Base-by-base conservation (phyloP, 2,888 invertebrate species). In the Hyppa rectilinea region DNA sequence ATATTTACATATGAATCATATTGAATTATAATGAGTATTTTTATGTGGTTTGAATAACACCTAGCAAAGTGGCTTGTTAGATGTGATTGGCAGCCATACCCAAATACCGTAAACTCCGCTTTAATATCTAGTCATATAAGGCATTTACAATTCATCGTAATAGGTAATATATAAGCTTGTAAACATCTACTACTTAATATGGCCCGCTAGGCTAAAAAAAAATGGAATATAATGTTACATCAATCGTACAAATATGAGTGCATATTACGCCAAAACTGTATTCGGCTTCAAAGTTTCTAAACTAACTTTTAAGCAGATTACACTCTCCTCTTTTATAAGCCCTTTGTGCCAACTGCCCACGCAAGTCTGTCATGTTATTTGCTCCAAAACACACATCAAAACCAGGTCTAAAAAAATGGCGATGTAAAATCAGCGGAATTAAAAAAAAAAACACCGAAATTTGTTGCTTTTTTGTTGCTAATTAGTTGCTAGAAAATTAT, bases 1-100 rank as follows among this genome's bases (percentile, higher is more conserved):
- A 63, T 67, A 63, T 72, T 75, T 79, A 56, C 56, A 56, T 40
- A 52, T 84, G 73, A 79, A 65, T 78, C 56, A 70, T 73, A 53
- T 60, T 67, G 2, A 67, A 61, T 38, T 59, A 43, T 50, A 29
- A 12, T 23, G 29, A 26, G 12, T 50, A 40, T 31, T n/a, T 36
- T 20, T 29, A 9, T 26, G 7, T 34, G 40, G 52, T 45, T 61
- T 72, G 43, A 49, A 65, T 50, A 56, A 64, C 20, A 75, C 29
- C 12, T 6, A 36, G 3, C 4, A n/a, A 20, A 26, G 14, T 31
- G 31, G 5, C 20, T 7, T 36, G 34, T 7, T 23, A 34, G 17
- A 31, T 14, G 9, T 36, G 23, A 43, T 12, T 26, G 12, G 4
- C 10, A 14, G 12, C 31, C 12, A 38, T 45, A 5, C 23, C 10